Base-by-base conservation (phyloP, 2,113 vertebrate species). In the Isichthys henryi region DNA sequence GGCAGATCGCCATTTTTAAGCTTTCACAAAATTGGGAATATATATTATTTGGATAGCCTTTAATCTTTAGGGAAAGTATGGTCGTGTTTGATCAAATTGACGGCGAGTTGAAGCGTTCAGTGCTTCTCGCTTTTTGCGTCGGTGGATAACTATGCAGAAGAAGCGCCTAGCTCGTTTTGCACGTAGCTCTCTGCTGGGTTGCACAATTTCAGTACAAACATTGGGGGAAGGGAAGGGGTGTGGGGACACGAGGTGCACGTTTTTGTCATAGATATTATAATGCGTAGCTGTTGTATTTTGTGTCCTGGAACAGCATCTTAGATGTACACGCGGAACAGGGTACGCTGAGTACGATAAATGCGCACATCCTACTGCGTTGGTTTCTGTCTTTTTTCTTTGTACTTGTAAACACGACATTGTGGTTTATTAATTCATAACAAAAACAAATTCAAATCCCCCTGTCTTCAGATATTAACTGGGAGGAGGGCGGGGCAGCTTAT, bases 381-480 rank as follows among this genome's bases (percentile, higher is more conserved):
- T 90, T 88, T 27, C 89, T 50, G 74, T 88, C 77, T 88, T 66
- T 90, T 88, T 90, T 89, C 85, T 89, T 90, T 90, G 90, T 58
- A 43, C 17, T 31, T 35, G 86, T 88, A 88, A 90, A 92, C 92
- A 91, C 90, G 91, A 92, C 86, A 89, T 92, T 89, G 89, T 74
- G 92, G 92, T 92, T 93, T 92, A 90, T 91, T 88, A 90, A 92
- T 92, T 90, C 91, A 88, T 88, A 88, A 52, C 74, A 66, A 66
- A 31, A 66, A 66, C 9, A 66, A 66, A 10, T 31, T 66, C n/a
- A 27, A n/a, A 66, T n/a, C 62, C n/a, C 62, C n/a, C n/a, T 27
- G 62, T 11, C 62, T 66, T 27, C n/a, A 27, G 10, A 66, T 66
- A 66, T 27, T 13, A 48, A 45, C 86, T 89, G 91, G 91, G 17